Evolutionary conservation across 2,113 vertebrate species (phyloP), one percentile per base, ranked within the genome.

Genomic region (Callorhinus ursinus): DNA sequence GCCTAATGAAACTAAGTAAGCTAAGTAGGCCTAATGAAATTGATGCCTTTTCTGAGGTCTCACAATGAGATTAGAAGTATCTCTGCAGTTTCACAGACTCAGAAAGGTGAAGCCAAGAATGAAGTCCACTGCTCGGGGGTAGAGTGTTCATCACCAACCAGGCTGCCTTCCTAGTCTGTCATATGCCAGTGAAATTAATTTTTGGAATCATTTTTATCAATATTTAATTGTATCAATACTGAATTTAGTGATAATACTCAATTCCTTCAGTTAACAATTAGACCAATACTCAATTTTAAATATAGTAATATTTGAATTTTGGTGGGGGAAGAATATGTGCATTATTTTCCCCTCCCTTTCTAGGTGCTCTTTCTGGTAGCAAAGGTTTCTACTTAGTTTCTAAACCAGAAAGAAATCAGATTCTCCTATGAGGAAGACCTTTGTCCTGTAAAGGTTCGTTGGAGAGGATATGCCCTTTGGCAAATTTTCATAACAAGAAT

Each of bases 311-410:
- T 88, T 94, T 87, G 65, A 72, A 77, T 85, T 94, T 46, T 33
- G 13, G n/a, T 14, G 9, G 8, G 24, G 14, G 7, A 42, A 82
- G 46, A 93, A n/a, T 81, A 88, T 53, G 72, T 72, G 13, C 31
- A 59, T 59, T 53, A 49, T 69, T 96, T 97, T 79, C 9, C 33
- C 91, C 33, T 97, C 57, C n/a, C 59, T 82, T 93, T 92, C 72
- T 82, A 7, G 69, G 26, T 79, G 26, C 0, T 93, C n/a, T 93
- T 96, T 89, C 9, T 95, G 5, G 39, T 69, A 51, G 42, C 7
- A 92, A 87, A 90, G n/a, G 46, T 83, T 84, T 90, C 0, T 80
- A 77, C 24, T 88, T 97, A 84, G 36, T 67, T 96, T 88, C 21
- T 63, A 95, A 93, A 22, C 11, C 21, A 77, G 63, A 87, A 96